Conservation (phyloP, 2,888 invertebrate genomes). For the Leptinotarsa tumamoca region DNA sequence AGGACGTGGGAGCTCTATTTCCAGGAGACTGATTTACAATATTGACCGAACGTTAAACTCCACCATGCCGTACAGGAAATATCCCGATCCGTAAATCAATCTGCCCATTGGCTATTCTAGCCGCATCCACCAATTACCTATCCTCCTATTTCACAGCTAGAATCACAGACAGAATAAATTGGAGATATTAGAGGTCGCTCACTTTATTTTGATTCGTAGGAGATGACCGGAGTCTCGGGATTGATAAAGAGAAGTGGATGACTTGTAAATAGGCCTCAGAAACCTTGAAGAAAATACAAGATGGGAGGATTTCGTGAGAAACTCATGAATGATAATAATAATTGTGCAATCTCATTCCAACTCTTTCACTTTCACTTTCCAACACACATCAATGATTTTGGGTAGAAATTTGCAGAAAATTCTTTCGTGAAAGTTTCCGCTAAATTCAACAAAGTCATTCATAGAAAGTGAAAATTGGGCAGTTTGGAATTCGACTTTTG, state of each 20-base stretch:
- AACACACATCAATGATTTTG: too few species aligned
- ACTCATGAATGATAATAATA: too few species aligned
- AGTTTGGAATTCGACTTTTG: too few species aligned
- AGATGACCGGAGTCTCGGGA: not conserved
- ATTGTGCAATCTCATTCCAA: too few species aligned
- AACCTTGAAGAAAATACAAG: too few species aligned
- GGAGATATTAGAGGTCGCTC: not conserved
- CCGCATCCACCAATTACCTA: constrained; percentile 8
- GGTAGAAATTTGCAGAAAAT: too few species aligned
- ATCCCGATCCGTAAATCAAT: constrained; percentile 9
- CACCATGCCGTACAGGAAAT: constrained; percentile 10
- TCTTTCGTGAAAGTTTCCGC: too few species aligned
- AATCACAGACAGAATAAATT: constrained; percentile 8
- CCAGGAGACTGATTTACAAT: constrained; percentile 12
- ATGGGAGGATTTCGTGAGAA: too few species aligned
- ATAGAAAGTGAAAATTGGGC: too few species aligned
- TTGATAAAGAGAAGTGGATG: not conserved
- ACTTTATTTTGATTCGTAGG: not conserved
- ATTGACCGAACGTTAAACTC: constrained; percentile 13
- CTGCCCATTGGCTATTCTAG: constrained; percentile 10
- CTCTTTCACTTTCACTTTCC: too few species aligned
- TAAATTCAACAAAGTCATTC: too few species aligned
- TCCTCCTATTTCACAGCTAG: constrained; percentile 10
- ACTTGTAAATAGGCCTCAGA: not conserved
- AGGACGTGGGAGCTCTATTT: constrained; percentile 3